These are phyloP conservation scores for Drosophila rubida DNA, from an alignment of 2,888 invertebrate species.

Conservation along the genomic window DNA sequence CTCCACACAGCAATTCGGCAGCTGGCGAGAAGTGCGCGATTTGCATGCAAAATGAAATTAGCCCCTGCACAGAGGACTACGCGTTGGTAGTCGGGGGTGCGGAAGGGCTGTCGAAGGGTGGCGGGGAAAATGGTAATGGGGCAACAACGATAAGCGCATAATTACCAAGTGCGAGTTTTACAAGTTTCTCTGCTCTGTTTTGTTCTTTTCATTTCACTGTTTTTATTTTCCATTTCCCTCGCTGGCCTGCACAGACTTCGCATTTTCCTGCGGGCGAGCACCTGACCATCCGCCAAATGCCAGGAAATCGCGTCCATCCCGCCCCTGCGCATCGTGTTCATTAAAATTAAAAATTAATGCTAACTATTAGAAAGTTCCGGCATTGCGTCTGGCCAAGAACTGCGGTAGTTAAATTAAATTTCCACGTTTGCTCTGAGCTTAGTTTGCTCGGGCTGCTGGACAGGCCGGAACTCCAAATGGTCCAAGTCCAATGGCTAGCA, in stretches of 20 bases:
- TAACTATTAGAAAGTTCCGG: slow-evolving; percentile 56
- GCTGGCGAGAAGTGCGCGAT: slow-evolving; percentile 64
- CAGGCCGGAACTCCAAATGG: neutral
- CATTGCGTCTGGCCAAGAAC: slow-evolving; percentile 14
- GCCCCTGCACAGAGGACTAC: slow-evolving; percentile 21
- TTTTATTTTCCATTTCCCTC: slow-evolving; percentile 13
- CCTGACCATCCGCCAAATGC: slow-evolving; percentile 32
- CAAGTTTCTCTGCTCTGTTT: slow-evolving; percentile 19
- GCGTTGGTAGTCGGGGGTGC: neutral
- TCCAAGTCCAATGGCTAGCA: slow-evolving; percentile 17
- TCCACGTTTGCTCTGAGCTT: slow-evolving; percentile 14
- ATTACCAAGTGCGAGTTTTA: slow-evolving; percentile 55
- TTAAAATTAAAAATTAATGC: slow-evolving; percentile 69
- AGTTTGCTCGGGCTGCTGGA: neutral
- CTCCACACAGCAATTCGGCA: slow-evolving; percentile 47
- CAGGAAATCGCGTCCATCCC: slow-evolving; percentile 37
- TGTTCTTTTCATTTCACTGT: slow-evolving; percentile 16
- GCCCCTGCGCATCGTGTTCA: slow-evolving; percentile 9
- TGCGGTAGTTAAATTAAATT: slow-evolving; percentile 50
- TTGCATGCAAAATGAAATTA: slow-evolving; percentile 74
- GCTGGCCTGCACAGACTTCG: slow-evolving; percentile 13
- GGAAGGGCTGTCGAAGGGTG: too few relatives aligned
- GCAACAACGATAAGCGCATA: slow-evolving; percentile 70
- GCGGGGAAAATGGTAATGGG: slow-evolving; percentile 29
- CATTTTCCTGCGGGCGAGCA: slow-evolving; percentile 33